Percentiles rank a stretch among this genome's conserved stretches.
phyloP scores from a whole-genome alignment of 1,140 invertebrate genomes.

The Zaprionus taronus region DNA sequence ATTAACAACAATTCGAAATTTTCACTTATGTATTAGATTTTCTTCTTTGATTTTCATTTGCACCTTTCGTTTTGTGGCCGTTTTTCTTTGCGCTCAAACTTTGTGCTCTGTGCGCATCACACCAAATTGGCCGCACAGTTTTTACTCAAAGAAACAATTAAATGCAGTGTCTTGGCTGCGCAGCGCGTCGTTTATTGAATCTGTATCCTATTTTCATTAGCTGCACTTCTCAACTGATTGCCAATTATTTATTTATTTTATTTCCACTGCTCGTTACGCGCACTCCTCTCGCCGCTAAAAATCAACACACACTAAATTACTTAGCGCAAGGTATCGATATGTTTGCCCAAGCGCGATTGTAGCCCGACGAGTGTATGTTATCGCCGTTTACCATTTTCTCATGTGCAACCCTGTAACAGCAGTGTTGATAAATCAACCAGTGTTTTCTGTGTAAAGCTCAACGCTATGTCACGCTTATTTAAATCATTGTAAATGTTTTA shows the following conservation, averaged over 20 bases:
- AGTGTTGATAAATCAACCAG: background rate
- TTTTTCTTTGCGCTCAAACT: conserved; percentile 43
- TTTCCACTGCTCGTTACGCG: conserved; percentile 12
- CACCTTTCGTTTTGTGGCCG: conserved; percentile 30
- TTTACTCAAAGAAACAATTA: background rate
- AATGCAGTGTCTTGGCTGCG: background rate
- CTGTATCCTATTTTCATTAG: conserved; percentile 1
- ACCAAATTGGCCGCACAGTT: conserved; percentile 29
- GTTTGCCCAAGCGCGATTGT: background rate
- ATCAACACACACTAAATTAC: conserved; percentile 51
- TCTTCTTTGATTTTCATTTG: conserved; percentile 51
- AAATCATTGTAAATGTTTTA: background rate
- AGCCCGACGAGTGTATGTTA: background rate
- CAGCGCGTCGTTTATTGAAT: conserved; percentile 11
- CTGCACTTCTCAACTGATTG: conserved; percentile 28
- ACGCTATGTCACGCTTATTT: conserved; percentile 1
- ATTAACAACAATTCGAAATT: conserved; percentile 61
- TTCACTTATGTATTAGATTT: conserved; percentile 64
- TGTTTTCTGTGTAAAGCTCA: conserved; percentile 1
- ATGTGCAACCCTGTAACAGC: background rate
- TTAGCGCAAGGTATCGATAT: background rate
- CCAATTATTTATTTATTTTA: conserved; percentile 46
- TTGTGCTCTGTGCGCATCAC: conserved; percentile 50
- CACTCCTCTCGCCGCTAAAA: conserved; percentile 43
- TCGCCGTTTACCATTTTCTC: background rate